Percentiles rank a stretch among this genome's conserved stretches.
phyloP scores from a whole-genome alignment of 2,888 invertebrate genomes.

The Lithophane semibrunnea region DNA sequence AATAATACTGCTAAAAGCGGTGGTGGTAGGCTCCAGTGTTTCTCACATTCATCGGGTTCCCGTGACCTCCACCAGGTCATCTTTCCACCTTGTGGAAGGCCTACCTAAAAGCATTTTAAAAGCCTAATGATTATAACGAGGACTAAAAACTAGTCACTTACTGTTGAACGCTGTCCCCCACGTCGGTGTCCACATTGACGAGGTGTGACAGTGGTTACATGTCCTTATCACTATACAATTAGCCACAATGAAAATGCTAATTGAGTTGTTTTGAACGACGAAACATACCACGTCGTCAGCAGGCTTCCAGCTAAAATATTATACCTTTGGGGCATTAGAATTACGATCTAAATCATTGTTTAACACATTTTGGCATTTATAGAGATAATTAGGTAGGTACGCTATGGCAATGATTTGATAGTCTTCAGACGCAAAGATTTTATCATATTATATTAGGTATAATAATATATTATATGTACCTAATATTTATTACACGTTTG shows the following conservation, averaged over 20 bases:
- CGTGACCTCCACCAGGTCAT: background rate
- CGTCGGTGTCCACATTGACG: constrained; percentile 69
- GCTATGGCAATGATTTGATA: background rate
- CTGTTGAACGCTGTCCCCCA: constrained; percentile 45
- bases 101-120: background rate
- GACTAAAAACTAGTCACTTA: constrained; percentile 22
- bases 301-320: constrained; percentile 69
- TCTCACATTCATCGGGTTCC: background rate
- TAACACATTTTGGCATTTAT: constrained; percentile 28
- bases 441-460: background rate
- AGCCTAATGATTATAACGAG: background rate
- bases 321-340: constrained; percentile 63
- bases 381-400: background rate
- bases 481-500: background rate
- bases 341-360: constrained; percentile 46
- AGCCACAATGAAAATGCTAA: constrained; percentile 82
- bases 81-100: too few relatives aligned
- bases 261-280: constrained; percentile 80
- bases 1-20: background rate
- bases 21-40: background rate
- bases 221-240: constrained; percentile 78
- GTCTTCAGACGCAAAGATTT: background rate
- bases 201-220: constrained; percentile 80
- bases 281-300: constrained; percentile 76
- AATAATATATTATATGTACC: too few relatives aligned